A percentile compares a stretch with the other conserved stretches of the same genome.
These are phyloP conservation scores for Pantherophis vulpinus DNA, from an alignment of 2,797 vertebrate species.

Conservation along the genomic window DNA sequence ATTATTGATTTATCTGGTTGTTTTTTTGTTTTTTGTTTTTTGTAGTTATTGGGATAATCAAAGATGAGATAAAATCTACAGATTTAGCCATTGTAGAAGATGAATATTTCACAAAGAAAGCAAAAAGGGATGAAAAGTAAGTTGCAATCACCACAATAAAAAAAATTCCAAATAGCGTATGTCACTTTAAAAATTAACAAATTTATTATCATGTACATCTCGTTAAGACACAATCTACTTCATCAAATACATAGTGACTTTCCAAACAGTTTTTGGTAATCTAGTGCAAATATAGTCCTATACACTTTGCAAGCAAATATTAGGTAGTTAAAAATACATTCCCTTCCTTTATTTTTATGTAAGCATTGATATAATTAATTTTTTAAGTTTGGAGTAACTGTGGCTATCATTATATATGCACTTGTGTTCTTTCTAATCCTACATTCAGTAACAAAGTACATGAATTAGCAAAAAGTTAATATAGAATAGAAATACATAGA, in stretches of 20 bases:
- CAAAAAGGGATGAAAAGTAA: conserved; percentile 80
- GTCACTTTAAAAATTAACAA: neutral
- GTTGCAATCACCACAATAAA: conserved; percentile 14
- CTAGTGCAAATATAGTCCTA: neutral
- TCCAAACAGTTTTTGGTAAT: neutral
- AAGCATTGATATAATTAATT: neutral
- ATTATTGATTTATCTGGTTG: neutral
- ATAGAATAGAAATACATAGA: neutral
- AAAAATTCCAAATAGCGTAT: neutral
- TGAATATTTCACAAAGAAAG: conserved; percentile 84
- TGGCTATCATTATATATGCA: neutral
- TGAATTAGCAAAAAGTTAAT: neutral
- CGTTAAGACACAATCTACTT: neutral
- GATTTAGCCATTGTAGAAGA: conserved; percentile 75
- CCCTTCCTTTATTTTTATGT: neutral
- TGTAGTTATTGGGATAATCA: conserved; percentile 82
- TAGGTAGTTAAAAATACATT: neutral
- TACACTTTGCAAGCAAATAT: neutral
- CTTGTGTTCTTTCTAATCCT: neutral
- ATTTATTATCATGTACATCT: neutral
- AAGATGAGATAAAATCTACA: conserved; percentile 70
- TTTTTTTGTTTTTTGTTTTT: neutral
- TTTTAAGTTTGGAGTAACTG: neutral
- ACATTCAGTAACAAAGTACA: neutral
- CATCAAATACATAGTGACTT: neutral